phyloP scores from a whole-genome alignment of 2,888 invertebrate genomes.

The Andrena camellia region DNA sequence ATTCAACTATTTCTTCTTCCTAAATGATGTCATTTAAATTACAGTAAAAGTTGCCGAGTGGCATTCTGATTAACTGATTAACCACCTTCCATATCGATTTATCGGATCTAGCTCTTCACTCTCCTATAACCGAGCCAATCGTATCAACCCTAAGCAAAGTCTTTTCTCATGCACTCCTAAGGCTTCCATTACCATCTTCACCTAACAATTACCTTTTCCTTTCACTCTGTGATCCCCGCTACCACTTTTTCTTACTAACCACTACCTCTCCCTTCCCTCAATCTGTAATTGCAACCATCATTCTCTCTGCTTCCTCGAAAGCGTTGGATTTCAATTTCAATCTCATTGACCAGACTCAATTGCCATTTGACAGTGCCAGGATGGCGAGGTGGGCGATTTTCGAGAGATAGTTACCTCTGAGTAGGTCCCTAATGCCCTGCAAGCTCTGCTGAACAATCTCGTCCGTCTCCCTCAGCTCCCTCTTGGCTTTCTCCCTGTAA shows the following conservation, averaged over 20 bases:
- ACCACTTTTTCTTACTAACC: too few species aligned
- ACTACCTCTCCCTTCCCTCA: too few species aligned
- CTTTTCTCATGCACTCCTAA: too few species aligned
- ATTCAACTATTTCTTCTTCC: background rate
- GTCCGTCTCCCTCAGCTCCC: slow-evolving; percentile 90
- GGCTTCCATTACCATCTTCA: too few species aligned
- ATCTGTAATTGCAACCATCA: background rate
- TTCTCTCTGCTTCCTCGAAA: background rate
- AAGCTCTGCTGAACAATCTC: slow-evolving; percentile 88
- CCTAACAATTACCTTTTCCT: too few species aligned
- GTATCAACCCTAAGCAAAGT: background rate
- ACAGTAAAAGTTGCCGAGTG: background rate
- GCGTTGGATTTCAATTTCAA: background rate
- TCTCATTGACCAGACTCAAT: background rate
- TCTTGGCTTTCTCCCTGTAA: slow-evolving; percentile 88
- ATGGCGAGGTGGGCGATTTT: background rate
- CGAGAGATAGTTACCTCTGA: slow-evolving; percentile 55
- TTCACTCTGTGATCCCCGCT: too few species aligned
- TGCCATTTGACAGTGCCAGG: background rate
- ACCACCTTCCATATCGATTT: background rate
- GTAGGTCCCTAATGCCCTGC: slow-evolving; percentile 85
- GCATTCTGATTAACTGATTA: background rate
- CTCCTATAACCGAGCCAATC: background rate
- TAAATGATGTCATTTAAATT: background rate
- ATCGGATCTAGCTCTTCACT: background rate